Evolutionary conservation across 2,113 vertebrate genomes (phyloP).

Genomic region (Cricetomys ansorgei): DNA sequence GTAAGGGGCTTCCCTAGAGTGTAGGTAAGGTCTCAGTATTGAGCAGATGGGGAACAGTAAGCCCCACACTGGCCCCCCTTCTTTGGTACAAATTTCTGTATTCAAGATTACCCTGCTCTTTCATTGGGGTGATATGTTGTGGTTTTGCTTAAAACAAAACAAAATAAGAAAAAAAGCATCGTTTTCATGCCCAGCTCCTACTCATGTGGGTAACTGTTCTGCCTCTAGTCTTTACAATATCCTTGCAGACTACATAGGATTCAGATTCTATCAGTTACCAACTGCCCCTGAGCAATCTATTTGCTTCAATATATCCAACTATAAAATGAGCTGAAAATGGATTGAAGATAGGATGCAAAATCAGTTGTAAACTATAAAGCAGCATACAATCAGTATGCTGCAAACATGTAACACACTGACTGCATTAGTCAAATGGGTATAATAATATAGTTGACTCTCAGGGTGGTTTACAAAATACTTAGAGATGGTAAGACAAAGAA

Average conservation of each 20-base stretch:
- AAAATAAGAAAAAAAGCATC: background rate
- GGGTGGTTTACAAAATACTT: slow-evolving; percentile 8
- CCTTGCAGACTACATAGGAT: background rate
- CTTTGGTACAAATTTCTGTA: background rate
- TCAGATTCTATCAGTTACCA: slow-evolving; percentile 18
- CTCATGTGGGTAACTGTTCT: background rate
- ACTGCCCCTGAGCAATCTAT: background rate
- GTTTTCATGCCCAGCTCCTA: slow-evolving; percentile 1
- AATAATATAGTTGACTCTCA: slow-evolving; percentile 18
- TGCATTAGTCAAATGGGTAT: slow-evolving; percentile 29
- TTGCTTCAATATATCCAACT: background rate
- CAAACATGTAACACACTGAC: background rate
- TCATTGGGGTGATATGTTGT: background rate
- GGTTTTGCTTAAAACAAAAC: background rate
- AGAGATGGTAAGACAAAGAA: slow-evolving; percentile 12
- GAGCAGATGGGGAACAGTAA: background rate
- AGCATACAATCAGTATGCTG: background rate
- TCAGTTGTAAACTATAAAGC: background rate
- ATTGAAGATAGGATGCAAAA: slow-evolving; percentile 13
- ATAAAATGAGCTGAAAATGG: background rate
- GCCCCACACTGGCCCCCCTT: background rate
- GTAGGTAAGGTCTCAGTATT: background rate
- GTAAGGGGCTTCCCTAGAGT: background rate
- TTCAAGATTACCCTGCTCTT: background rate
- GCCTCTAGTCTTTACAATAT: background rate